Evolutionary conservation across 2,888 invertebrate genomes (phyloP).

Genomic region (Noctua pronuba): DNA sequence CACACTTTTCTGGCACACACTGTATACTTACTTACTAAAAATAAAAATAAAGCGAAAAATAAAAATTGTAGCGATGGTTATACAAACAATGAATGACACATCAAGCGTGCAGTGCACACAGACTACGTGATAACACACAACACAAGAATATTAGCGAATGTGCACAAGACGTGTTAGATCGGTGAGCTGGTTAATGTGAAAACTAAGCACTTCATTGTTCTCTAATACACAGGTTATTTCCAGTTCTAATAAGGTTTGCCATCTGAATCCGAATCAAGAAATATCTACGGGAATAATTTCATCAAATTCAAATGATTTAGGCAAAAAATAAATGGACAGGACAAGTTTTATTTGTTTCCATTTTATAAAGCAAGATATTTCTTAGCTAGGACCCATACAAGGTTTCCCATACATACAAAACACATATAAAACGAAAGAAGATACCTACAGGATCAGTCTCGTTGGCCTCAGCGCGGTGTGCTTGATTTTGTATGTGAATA

Average conservation of each 20-base stretch:
- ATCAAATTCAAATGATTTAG: background rate
- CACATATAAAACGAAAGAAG: slow-evolving; percentile 79
- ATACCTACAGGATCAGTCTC: slow-evolving; percentile 94
- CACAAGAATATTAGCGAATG: slow-evolving; percentile 62
- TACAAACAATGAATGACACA: slow-evolving; percentile 15
- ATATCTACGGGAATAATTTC: background rate
- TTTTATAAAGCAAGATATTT: slow-evolving; percentile 42
- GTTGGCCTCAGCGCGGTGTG: slow-evolving; percentile 86
- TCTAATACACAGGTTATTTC: slow-evolving; percentile 23
- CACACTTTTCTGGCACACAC: background rate
- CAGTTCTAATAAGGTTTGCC: slow-evolving; percentile 32
- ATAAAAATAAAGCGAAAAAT: slow-evolving; percentile 6
- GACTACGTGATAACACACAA: slow-evolving; percentile 42
- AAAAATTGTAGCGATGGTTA: background rate
- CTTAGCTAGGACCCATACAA: slow-evolving; percentile 34
- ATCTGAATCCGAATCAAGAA: slow-evolving; percentile 31
- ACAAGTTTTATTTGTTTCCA: background rate
- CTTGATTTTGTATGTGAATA: slow-evolving; percentile 89
- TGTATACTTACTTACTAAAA: background rate
- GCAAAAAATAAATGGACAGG: background rate
- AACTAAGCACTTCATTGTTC: slow-evolving; percentile 66
- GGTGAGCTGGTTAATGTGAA: slow-evolving; percentile 34
- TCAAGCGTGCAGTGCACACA: slow-evolving; percentile 24
- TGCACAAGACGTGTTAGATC: slow-evolving; percentile 64
- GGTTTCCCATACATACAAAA: slow-evolving; percentile 60